These are phyloP conservation scores for Lapara coniferarum DNA, from an alignment of 2,888 invertebrate genomes.

Conservation along the genomic window DNA sequence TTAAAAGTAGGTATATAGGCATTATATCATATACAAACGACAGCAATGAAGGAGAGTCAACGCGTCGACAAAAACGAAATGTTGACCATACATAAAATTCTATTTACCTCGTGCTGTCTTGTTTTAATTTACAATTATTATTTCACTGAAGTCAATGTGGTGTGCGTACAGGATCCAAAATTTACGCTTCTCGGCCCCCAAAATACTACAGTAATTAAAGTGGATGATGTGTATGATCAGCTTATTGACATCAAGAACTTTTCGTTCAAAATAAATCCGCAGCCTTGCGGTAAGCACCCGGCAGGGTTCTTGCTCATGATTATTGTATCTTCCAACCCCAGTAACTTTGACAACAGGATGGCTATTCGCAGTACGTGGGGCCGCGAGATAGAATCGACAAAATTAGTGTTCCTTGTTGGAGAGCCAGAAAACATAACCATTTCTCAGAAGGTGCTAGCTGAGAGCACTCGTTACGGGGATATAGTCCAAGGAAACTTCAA, in stretches of 20 bases:
- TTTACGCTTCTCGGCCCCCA: constrained; percentile 57
- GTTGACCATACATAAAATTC: constrained; percentile 48
- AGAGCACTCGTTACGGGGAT: constrained; percentile 85
- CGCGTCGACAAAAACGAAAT: constrained; percentile 49
- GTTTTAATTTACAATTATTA: constrained; percentile 51
- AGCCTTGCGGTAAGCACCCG: constrained; percentile 74
- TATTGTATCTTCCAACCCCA: constrained; percentile 87
- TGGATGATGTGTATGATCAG: constrained; percentile 53
- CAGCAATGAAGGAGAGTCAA: constrained; percentile 46
- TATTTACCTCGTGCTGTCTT: constrained; percentile 44
- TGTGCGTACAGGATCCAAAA: constrained; percentile 51
- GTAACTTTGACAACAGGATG: constrained; percentile 85
- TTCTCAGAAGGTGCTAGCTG: constrained; percentile 68
- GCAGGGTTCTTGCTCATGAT: constrained; percentile 83
- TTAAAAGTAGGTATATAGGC: no score
- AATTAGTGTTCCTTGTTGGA: constrained; percentile 88
- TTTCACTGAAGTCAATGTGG: constrained; percentile 36
- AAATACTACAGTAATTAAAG: constrained; percentile 41
- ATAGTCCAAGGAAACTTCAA: constrained; percentile 90
- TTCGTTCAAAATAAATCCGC: constrained; percentile 84
- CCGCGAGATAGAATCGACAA: constrained; percentile 74
- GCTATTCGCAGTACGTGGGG: constrained; percentile 91
- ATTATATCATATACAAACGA: neutral
- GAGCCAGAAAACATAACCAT: constrained; percentile 51
- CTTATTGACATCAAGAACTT: constrained; percentile 86